These are phyloP conservation scores for Turritopsis dohrnii DNA, from an alignment of 30 jellyfish, hydroid and myxozoan genomes.

Conservation along the genomic window DNA sequence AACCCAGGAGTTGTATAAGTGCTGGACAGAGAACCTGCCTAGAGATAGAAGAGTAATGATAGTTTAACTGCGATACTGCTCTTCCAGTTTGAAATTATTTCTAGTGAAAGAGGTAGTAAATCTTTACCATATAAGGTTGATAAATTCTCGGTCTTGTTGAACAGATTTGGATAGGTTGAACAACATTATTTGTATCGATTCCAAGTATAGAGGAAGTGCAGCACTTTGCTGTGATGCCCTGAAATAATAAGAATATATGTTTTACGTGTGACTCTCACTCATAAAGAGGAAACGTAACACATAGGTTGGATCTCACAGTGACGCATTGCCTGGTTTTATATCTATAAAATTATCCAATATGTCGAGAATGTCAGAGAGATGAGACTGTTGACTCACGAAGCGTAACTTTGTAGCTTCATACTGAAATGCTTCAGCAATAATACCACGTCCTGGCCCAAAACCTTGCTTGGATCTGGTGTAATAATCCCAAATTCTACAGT, in stretches of 20 bases:
- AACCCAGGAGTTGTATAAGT: slow-evolving; percentile 69
- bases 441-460: slow-evolving; percentile 70
- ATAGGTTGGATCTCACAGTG: too few species aligned
- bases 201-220: slow-evolving; percentile 73
- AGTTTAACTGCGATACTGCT: too few species aligned
- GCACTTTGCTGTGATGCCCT: slow-evolving; percentile 60
- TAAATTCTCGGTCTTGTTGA: slow-evolving; percentile 75
- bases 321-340: too few species aligned
- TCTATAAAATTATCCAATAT: too few species aligned
- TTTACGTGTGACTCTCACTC: too few species aligned
- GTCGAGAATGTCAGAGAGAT: background rate
- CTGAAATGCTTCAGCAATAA: slow-evolving; percentile 78
- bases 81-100: background rate
- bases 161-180: slow-evolving; percentile 68
- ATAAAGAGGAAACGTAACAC: too few species aligned
- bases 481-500: slow-evolving; percentile 45
- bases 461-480: slow-evolving; percentile 75
- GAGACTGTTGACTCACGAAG: slow-evolving; percentile 46
- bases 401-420: slow-evolving; percentile 51
- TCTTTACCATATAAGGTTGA: slow-evolving; percentile 70
- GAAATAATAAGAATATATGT: background rate
- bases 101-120: background rate
- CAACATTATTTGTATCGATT: slow-evolving; percentile 71
- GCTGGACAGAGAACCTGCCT: slow-evolving; percentile 96
- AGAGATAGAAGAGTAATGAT: too few species aligned